These are phyloP conservation scores for Calliphora vomitoria DNA, from an alignment of 2,888 invertebrate genomes.

Conservation along the genomic window DNA sequence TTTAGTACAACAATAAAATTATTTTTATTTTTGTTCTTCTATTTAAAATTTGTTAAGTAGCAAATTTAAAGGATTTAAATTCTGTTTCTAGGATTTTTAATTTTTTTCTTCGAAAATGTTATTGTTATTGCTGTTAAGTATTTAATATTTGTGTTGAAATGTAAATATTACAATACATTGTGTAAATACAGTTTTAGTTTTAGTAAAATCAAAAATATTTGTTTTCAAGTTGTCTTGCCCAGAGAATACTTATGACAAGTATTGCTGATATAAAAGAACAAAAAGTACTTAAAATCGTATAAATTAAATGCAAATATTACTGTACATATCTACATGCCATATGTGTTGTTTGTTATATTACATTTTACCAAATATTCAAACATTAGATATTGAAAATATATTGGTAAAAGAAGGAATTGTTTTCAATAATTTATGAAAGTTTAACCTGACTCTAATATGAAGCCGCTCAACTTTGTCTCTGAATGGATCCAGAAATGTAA, in stretches of 20 bases:
- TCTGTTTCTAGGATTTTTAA: background rate
- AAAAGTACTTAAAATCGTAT: no score
- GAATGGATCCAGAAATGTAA: no score
- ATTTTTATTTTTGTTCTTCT: background rate
- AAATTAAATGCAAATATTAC: no score
- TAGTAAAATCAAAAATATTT: constrained; percentile 54
- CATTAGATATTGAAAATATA: no score
- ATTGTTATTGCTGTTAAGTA: background rate
- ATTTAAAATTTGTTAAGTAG: constrained; percentile 11
- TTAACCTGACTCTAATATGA: no score
- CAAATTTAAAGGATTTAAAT: constrained; percentile 40
- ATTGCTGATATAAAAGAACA: no score
- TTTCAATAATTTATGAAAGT: no score
- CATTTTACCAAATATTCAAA: no score
- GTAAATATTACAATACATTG: constrained; percentile 15
- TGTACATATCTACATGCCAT: no score
- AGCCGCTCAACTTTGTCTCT: no score
- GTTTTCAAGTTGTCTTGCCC: background rate
- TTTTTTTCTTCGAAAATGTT: background rate
- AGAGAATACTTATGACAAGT: no score
- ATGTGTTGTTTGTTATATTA: no score
- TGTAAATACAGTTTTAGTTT: constrained; percentile 30
- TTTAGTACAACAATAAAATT: background rate
- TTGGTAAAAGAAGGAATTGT: background rate
- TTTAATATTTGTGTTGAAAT: constrained; percentile 41